Evolutionary conservation across 2,797 vertebrate species (phyloP), one percentile per base, ranked within the genome.

Genomic region (Myotis findleyi): DNA sequence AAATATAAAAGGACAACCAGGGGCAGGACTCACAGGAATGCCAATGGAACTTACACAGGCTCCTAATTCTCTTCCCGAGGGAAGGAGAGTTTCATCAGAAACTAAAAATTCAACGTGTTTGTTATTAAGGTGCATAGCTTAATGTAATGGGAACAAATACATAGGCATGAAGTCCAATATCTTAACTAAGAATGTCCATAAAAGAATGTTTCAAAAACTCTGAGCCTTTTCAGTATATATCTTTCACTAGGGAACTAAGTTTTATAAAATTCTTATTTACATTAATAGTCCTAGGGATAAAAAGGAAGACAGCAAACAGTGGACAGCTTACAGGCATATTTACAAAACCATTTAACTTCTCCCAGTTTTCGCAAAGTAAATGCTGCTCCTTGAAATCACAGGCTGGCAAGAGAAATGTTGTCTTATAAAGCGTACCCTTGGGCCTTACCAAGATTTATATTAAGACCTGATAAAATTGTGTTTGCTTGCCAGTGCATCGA

Each of bases 341-440:
- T 92, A 84, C 41, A 79, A 93, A 85, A 88, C 51, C 17, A 84
- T 64, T 93, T 91, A 80, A 30, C 36, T 81, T 80, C 83, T 44
- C 25, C 16, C 21, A 49, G 62, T 69, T 72, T 92, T 83, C 11
- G 5, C 27, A 85, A 71, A 93, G 85, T 79, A 93, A 94, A 92
- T 87, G 75, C 36, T n/a, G 30, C 47, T 85, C 55, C 95, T 85
- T 90, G 57, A 77, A 89, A 93, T 38, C 36, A 47, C 23, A 79
- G 33, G 51, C 38, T 95, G 66, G 53, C 30, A 86, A 91, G 94
- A 88, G 51, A 93, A 91, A 69, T 68, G 57, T 53, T 73, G 11
- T 69, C 69, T 66, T 91, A 51, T 18, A 57, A 82, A 82, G 69
- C 75, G n/a, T 73, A 53, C 51, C 41, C 75, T 64, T 11, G 75